These are phyloP conservation scores for Rhabdomys dilectus DNA, from an alignment of 2,113 vertebrate species.

Conservation along the genomic window DNA sequence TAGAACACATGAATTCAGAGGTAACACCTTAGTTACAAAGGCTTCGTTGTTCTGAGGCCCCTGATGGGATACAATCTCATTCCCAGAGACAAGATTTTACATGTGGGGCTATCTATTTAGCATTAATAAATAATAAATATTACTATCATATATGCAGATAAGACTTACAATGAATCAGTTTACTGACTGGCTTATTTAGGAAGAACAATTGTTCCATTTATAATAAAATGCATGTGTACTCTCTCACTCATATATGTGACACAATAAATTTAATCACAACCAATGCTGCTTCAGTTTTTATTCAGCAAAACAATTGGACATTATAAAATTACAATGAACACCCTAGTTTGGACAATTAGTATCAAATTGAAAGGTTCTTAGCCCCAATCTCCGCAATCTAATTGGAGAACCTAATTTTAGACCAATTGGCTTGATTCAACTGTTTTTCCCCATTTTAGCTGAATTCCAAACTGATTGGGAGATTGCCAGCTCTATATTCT, in stretches of 20 bases:
- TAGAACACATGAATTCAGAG: not conserved
- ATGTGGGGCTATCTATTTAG: conserved; percentile 28
- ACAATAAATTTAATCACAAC: conserved; percentile 38
- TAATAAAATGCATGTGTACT: conserved; percentile 39
- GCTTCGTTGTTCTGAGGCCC: not conserved
- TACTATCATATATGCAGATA: conserved; percentile 46
- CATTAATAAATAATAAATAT: conserved; percentile 60
- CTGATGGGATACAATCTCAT: not conserved
- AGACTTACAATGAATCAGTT: conserved; percentile 46
- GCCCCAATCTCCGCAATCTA: conserved; percentile 55
- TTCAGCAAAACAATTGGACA: conserved; percentile 8
- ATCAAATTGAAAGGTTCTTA: conserved; percentile 44
- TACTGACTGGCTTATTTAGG: conserved; percentile 29
- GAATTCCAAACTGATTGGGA: conserved; percentile 62
- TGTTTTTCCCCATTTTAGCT: conserved; percentile 57
- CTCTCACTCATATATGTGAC: conserved; percentile 10
- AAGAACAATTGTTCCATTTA: conserved; percentile 53
- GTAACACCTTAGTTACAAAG: not conserved
- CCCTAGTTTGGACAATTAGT: conserved; percentile 10
- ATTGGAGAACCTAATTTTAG: conserved; percentile 65
- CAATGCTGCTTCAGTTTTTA: not conserved
- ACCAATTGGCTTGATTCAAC: conserved; percentile 27
- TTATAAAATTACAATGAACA: conserved; percentile 2
- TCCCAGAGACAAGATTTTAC: conserved; percentile 17
- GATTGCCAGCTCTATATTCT: conserved; percentile 54